Evolutionary conservation across 2,888 invertebrate species (phyloP).

Genomic region (Tenodera sinensis): DNA sequence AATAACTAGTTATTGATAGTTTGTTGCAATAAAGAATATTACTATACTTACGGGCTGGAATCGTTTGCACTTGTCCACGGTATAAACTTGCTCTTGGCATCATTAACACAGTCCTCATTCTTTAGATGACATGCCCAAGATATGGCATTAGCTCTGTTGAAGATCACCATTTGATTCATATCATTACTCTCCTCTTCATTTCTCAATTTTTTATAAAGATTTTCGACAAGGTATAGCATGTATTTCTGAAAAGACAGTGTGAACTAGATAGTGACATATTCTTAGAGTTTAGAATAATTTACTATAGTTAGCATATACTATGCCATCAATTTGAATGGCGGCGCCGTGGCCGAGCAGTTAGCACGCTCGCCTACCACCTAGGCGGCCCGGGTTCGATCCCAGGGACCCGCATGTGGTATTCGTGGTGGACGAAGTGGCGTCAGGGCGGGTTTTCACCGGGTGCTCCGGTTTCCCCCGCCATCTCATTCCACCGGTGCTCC

Average conservation of each 20-base stretch:
- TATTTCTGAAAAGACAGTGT: not conserved
- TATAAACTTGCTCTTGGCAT: not conserved
- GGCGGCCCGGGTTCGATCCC: no score
- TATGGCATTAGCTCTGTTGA: constrained; percentile 37
- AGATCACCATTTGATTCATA: not conserved
- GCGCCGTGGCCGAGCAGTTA: no score
- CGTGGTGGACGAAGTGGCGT: no score
- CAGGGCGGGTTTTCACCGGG: no score
- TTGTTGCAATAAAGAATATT: not conserved
- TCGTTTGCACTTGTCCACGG: not conserved
- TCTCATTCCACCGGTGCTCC: no score
- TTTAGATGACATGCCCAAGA: constrained; percentile 40
- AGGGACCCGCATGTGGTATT: no score
- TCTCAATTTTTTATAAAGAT: not conserved
- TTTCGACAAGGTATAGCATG: not conserved
- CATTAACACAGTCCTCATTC: constrained; percentile 37
- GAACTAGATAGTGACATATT: not conserved
- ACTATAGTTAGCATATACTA: no score
- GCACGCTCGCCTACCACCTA: no score
- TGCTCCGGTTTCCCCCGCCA: no score
- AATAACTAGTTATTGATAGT: no score
- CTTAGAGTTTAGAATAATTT: no score
- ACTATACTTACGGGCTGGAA: not conserved
- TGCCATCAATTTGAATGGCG: no score
- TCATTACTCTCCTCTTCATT: not conserved